These are phyloP conservation scores for Alaudala cheleensis DNA, from an alignment of 2,113 vertebrate species.

Conservation along the genomic window DNA sequence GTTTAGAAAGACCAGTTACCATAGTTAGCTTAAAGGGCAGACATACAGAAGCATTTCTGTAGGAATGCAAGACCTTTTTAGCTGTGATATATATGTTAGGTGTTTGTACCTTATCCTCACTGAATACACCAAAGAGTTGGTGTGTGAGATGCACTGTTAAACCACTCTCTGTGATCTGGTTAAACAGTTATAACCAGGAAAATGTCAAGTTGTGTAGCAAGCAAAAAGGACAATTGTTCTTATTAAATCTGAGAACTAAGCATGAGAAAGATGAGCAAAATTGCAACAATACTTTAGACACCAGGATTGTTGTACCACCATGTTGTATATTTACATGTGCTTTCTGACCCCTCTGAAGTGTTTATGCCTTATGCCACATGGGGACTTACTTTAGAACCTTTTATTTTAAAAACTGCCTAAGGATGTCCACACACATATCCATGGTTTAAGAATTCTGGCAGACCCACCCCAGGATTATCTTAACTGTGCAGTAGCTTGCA, in stretches of 20 bases:
- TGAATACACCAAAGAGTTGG: neutral
- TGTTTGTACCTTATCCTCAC: neutral
- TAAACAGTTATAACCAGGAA: neutral
- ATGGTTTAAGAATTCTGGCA: neutral
- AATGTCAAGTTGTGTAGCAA: neutral
- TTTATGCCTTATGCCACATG: neutral
- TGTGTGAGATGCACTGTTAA: neutral
- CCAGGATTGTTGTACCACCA: neutral
- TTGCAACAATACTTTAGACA: neutral
- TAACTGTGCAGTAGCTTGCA: neutral
- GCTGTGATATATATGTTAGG: neutral
- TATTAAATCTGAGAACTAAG: neutral
- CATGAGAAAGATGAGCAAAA: neutral
- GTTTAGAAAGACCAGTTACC: neutral
- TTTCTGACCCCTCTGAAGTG: neutral
- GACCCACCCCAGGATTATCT: neutral
- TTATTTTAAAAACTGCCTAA: neutral
- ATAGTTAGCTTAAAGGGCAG: neutral
- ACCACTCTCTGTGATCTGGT: neutral
- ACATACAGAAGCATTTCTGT: neutral
- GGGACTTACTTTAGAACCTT: neutral
- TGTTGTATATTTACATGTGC: neutral
- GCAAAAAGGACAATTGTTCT: neutral
- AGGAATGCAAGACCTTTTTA: neutral
- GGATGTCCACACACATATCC: neutral